Percentiles rank a stretch among this genome's conserved stretches.
Conservation (phyloP, 2,797 vertebrate genomes). For the Tokudaia tokunoshimensis region DNA sequence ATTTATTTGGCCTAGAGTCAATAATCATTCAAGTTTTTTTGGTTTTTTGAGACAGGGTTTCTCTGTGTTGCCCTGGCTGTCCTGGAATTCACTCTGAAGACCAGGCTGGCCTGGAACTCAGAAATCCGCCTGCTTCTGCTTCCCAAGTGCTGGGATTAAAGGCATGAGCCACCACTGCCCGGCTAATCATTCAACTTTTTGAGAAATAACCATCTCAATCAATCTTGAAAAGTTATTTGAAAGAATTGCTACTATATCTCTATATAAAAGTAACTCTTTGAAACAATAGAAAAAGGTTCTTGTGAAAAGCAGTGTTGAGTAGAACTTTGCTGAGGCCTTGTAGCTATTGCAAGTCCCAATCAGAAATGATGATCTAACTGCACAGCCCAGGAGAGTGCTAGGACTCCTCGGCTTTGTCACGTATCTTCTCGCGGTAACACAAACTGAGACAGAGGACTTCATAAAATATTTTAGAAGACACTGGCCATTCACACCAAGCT, state of each 20-base stretch:
- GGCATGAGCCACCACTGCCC: too few species aligned
- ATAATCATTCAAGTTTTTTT: constrained; percentile 5
- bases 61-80: too few species aligned
- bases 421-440: neutral
- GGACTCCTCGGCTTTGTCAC: too few species aligned
- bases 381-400: neutral
- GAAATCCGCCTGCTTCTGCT: too few species aligned
- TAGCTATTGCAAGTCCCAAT: constrained; percentile 1
- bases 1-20: neutral
- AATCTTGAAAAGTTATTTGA: constrained; percentile 25
- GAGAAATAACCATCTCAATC: constrained; percentile 3
- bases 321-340: neutral
- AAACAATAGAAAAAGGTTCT: neutral
- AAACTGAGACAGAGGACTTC: neutral
- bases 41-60: too few species aligned
- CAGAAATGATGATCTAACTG: neutral
- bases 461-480: neutral
- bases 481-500: neutral
- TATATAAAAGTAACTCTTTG: neutral
- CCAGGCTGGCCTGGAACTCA: too few species aligned
- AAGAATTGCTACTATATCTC: neutral
- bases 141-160: too few species aligned
- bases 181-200: constrained; percentile 27
- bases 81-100: too few species aligned
- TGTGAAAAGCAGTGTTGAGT: neutral